Base-by-base conservation (phyloP, 2,888 invertebrate species). In the Brachyptera putata region DNA sequence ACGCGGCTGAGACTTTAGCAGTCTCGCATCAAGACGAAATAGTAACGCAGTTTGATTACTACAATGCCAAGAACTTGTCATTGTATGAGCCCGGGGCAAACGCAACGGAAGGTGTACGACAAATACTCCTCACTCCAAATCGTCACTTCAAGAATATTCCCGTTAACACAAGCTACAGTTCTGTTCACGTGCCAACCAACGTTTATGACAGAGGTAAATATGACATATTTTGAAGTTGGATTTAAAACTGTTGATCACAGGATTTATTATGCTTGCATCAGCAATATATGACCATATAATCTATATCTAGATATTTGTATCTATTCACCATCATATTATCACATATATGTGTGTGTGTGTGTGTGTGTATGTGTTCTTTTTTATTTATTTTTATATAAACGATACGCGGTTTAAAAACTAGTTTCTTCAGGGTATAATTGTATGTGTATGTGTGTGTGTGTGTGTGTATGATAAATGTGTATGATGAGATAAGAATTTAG, bases 121-220 rank as follows among this genome's bases (percentile, higher is more conserved):
- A 82, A 68, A 82, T 87, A 63, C 81, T 84, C 50, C 74, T 89
- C 62, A 81, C 80, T 62, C 80, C 81, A 67, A 88, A 87, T 73
- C 76, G 82, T 34, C 89, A 91, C 70, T 94, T 92, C 74, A 88
- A 87, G 66, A 84, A 89, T 70, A 84, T 85, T 64, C 82, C 84
- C 25, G 86, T 89, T 25, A 92, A 91, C 73, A 82, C 83, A 39
- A 88, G 84, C 71, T 81, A 86, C 72, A 93, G 92, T 71, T 90
- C 94, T 64, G 92, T 96, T 41, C 96, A 96, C 74, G 92, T 97
- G 50, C 96, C 97, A 30, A 95, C 95, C 63, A 96, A 95, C 75
- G 95, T 97, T 61, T 96, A 89, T 75, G 92, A 94, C 71, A 83
- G 89, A 83, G 88, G 88, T 88, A 77, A 77, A 79, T 74, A n/a